Evolutionary conservation across 2,113 vertebrate genomes (phyloP).

Genomic region (Vireo altiloquus): DNA sequence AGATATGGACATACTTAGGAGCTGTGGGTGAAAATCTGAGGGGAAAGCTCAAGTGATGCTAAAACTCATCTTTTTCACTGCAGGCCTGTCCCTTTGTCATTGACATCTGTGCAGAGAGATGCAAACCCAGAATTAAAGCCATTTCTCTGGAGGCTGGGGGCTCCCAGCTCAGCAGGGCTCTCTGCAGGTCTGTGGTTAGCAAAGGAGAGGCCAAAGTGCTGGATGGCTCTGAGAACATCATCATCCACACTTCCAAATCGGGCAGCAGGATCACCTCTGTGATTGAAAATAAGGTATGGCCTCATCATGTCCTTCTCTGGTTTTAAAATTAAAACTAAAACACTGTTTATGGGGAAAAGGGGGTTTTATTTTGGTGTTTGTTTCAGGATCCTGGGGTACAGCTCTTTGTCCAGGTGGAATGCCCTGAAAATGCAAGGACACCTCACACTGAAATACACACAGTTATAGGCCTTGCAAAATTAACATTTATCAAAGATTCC

Average conservation of each 20-base stretch:
- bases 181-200: slow-evolving; percentile 79
- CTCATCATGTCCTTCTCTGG: no score
- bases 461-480: no score
- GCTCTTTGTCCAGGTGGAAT: no score
- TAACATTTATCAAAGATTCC: no score
- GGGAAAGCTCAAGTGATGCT: neutral
- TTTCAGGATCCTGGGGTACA: no score
- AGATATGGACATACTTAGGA: neutral
- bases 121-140: slow-evolving; percentile 77
- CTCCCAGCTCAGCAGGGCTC: slow-evolving; percentile 79
- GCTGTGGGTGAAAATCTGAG: neutral
- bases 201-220: slow-evolving; percentile 77
- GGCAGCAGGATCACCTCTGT: slow-evolving; percentile 84
- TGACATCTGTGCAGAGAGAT: slow-evolving; percentile 77
- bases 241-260: slow-evolving; percentile 75
- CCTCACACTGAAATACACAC: no score
- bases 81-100: slow-evolving; percentile 92
- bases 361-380: no score
- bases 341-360: no score
- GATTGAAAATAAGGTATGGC: slow-evolving; percentile 87
- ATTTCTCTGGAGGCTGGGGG: slow-evolving; percentile 74
- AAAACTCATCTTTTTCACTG: neutral
- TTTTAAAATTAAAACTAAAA: no score
- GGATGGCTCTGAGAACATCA: slow-evolving; percentile 76
- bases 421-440: no score